A percentile compares a stretch with the other conserved stretches of the same genome.
Evolutionary conservation across 2,113 vertebrate genomes (phyloP).

Genomic region (Smithornis capensis): DNA sequence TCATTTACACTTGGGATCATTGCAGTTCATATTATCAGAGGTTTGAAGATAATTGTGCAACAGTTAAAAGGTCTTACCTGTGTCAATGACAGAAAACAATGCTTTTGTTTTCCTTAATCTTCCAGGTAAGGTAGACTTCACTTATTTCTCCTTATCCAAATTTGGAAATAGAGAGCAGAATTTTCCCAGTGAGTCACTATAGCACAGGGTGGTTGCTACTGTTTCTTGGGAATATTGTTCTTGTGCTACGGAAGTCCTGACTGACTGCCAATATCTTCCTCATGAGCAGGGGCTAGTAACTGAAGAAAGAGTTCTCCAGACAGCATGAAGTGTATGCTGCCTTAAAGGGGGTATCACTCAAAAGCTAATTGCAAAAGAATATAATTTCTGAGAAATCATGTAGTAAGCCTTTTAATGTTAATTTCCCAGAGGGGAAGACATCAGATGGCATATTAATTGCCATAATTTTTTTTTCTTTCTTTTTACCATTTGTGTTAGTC

Average conservation of each 20-base stretch:
- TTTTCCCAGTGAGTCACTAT: background rate
- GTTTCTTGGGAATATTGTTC: background rate
- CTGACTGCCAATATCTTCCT: background rate
- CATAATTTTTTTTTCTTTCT: slow-evolving; percentile 11
- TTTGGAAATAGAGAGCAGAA: background rate
- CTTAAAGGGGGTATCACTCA: background rate
- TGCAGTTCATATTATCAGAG: background rate
- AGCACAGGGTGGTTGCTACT: background rate
- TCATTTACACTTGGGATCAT: slow-evolving; percentile 37
- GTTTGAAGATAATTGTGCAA: background rate
- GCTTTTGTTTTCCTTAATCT: background rate
- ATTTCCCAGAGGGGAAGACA: slow-evolving; percentile 19
- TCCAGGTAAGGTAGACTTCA: background rate
- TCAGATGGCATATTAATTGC: slow-evolving; percentile 40
- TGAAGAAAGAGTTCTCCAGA: background rate
- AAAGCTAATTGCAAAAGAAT: background rate
- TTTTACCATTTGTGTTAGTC: background rate
- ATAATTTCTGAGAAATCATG: background rate
- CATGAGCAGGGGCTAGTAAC: background rate
- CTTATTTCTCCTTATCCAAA: background rate
- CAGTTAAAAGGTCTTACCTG: slow-evolving; percentile 7
- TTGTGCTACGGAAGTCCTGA: background rate
- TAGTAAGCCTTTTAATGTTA: background rate
- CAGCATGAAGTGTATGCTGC: background rate
- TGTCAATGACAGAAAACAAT: background rate